A percentile compares a stretch with the other conserved stretches of the same genome.
These are phyloP conservation scores for Callaeas wilsoni DNA, from an alignment of 2,113 vertebrate genomes.

Conservation along the genomic window DNA sequence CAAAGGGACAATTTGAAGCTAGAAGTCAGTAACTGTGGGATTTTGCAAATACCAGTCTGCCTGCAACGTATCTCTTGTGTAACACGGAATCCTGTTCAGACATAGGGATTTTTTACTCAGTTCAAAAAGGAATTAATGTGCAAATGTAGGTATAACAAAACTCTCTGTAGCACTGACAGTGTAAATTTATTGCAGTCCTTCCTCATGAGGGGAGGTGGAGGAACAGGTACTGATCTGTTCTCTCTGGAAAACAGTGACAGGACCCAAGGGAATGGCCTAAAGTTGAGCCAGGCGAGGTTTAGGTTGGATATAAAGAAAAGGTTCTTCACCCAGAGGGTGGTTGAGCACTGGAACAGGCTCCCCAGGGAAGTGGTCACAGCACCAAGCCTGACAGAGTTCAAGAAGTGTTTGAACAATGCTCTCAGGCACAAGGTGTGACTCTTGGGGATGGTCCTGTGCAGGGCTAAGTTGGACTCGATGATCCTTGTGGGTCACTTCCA, in stretches of 20 bases:
- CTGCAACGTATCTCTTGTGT: not conserved
- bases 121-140: not conserved
- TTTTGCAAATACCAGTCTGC: not conserved
- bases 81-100: not conserved
- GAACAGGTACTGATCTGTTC: not conserved
- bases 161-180: not conserved
- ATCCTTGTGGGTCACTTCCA: not conserved
- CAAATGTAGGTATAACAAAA: not conserved
- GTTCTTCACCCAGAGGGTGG: not conserved
- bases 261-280: accelerated
- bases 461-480: not conserved
- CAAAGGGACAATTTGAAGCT: not conserved
- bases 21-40: accelerated
- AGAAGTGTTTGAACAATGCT: not conserved
- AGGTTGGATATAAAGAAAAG: not conserved
- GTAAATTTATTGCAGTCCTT: not conserved
- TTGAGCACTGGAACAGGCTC: not conserved
- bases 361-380: not conserved
- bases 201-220: accelerated
- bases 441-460: not conserved
- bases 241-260: not conserved
- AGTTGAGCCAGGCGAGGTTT: not conserved
- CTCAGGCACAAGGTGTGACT: not conserved
- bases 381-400: not conserved
- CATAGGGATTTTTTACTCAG: not conserved